Percentiles rank a stretch among this genome's conserved stretches.
These are phyloP conservation scores for Aldrovandia affinis DNA, from an alignment of 2,797 vertebrate species.

Conservation along the genomic window DNA sequence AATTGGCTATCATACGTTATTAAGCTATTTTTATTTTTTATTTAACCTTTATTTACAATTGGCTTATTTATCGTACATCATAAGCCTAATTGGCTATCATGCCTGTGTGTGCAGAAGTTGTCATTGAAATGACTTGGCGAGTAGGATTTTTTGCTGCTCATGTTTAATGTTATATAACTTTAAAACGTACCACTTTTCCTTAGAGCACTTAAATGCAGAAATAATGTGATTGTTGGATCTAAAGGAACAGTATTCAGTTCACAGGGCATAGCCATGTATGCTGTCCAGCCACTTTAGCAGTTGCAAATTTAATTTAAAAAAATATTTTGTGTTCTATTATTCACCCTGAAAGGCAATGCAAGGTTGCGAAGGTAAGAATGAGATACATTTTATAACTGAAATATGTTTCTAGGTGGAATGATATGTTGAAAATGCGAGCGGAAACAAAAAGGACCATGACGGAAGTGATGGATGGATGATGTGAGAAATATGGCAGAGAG, in stretches of 20 bases:
- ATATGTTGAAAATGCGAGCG: background rate
- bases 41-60: too few species aligned
- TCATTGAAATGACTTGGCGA: background rate
- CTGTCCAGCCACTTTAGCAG: background rate
- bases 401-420: background rate
- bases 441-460: too few species aligned
- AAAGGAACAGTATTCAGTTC: background rate
- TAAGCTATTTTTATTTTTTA: too few species aligned
- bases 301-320: background rate
- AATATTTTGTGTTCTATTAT: background rate
- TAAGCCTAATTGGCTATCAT: too few species aligned
- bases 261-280: too few species aligned
- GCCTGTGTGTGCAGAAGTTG: background rate
- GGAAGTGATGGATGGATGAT: too few species aligned
- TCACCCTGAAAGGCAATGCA: background rate
- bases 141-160: background rate
- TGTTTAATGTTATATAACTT: background rate
- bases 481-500: too few species aligned
- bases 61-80: too few species aligned
- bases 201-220: background rate
- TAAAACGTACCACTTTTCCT: background rate
- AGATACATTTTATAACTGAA: background rate
- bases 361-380: background rate
- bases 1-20: too few species aligned
- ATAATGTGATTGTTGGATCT: background rate